Base-by-base conservation (phyloP, 2,113 vertebrate genomes). In the Melanotaenia duboulayi region DNA sequence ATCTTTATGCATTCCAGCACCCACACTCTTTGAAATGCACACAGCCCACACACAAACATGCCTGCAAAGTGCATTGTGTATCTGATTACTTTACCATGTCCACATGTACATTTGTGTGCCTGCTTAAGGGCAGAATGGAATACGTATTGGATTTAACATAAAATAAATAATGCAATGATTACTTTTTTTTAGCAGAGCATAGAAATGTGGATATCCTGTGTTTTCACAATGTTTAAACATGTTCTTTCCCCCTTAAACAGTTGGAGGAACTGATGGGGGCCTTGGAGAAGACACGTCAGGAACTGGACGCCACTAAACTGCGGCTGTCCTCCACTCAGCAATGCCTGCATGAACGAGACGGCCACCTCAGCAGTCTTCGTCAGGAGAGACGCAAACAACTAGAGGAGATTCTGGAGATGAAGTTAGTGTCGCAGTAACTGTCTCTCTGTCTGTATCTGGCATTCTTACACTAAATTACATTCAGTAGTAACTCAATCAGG, bases 351-450 rank as follows among this genome's bases (percentile, higher is more conserved):
- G 97, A 99, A 24, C 92, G 96, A 66, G 97, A 99, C 76, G 94
- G 95, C 23, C 96, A 98, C 81, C 90, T 99, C 71, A 94, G 91
- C 77, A 96, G 93, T 72, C 92, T 98, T 71, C 94, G 95, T 17
- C 94, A 96, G 69, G 97, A 99, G 56, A 80, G 95, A 81, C 94
- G 96, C 71, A 97, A 96, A 71, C 97, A 99, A 90, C 95, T 98
- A 35, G 96, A 98, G 85, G 97, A 99, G 90, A 97, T 99, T 71
- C 93, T 98, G 73, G 97, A 99, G 92, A 97, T 99, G 95, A 99
- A 99, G 97, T 99, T 90, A 97, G 97, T 94, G 37, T 50, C 25
- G 8, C 35, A 57, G 23, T 17, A 6, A 35, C 44, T n/a, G 17
- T 19, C 44, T 48, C 7, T 0, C 19, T 17, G 19, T 62, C 60